These are phyloP conservation scores for Anagrus nilaparvatae DNA, from an alignment of 1,140 invertebrate genomes.

Conservation along the genomic window DNA sequence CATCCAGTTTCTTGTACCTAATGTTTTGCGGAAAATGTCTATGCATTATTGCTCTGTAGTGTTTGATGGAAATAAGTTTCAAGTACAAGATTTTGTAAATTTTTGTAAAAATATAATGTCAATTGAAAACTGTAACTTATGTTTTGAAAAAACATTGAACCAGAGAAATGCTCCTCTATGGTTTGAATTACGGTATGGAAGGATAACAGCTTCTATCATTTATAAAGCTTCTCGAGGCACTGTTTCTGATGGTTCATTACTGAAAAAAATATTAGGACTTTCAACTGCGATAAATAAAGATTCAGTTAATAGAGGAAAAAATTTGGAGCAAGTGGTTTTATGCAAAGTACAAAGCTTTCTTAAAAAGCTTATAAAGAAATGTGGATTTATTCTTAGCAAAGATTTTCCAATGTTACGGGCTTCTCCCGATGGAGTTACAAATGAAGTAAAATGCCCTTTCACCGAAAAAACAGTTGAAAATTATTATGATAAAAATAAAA, in stretches of 20 bases:
- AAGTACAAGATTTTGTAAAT: no score
- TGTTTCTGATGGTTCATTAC: constrained; percentile 15
- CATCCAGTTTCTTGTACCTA: no score
- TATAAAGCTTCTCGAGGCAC: constrained; percentile 26
- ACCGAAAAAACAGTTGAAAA: constrained; percentile 33
- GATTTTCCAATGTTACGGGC: constrained; percentile 27
- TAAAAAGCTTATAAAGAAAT: constrained; percentile 5
- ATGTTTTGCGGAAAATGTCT: no score
- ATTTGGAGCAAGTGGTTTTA: constrained; percentile 18
- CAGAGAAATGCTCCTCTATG: constrained; percentile 17
- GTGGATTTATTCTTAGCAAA: constrained; percentile 17
- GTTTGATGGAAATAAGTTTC: no score
- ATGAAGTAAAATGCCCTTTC: constrained; percentile 40
- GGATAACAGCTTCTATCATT: no score
- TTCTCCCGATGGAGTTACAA: constrained; percentile 38
- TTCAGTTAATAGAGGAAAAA: no score
- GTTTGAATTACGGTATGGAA: constrained; percentile 24
- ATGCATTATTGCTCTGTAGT: no score
- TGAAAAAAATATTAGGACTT: constrained; percentile 22
- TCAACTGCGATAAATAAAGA: no score
- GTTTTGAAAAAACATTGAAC: no score
- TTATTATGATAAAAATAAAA: constrained; percentile 34
- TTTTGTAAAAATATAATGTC: no score
- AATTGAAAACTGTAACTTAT: no score
- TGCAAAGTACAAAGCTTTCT: constrained; percentile 6